A percentile compares a stretch with the other conserved stretches of the same genome.
These are phyloP conservation scores for Dasysyrphus albostriatus DNA, from an alignment of 2,888 invertebrate species.

Conservation along the genomic window DNA sequence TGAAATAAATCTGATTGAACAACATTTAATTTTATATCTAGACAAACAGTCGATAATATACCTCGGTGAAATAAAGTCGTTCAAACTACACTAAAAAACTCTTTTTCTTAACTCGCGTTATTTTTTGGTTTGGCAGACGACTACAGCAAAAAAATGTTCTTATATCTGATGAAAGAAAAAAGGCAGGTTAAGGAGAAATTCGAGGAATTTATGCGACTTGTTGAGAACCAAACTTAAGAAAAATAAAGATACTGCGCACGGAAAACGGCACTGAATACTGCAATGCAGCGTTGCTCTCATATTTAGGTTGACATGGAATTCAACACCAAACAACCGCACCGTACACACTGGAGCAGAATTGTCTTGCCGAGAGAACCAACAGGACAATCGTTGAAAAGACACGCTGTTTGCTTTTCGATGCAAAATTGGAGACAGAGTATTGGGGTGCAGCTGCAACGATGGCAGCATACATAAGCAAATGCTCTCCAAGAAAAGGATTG, in stretches of 20 bases:
- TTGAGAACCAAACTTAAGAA: no score
- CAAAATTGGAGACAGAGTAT: constrained; percentile 50
- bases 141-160: no score
- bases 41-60: no score
- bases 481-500: constrained; percentile 47
- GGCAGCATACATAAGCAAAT: constrained; percentile 71
- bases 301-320: not conserved
- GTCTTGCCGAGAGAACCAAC: constrained; percentile 51
- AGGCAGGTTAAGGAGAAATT: no score
- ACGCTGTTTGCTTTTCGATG: constrained; percentile 72
- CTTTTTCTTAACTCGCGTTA: no score
- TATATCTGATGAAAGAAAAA: no score
- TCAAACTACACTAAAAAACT: no score
- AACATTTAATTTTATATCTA: no score
- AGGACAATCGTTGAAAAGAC: constrained; percentile 76
- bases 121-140: no score
- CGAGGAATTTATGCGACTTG: no score
- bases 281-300: not conserved
- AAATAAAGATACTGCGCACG: not conserved
- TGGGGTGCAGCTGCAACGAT: constrained; percentile 77
- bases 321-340: constrained; percentile 14
- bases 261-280: constrained; percentile 22
- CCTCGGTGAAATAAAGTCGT: no score
- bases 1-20: no score
- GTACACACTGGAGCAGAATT: constrained; percentile 52